These are phyloP conservation scores for Artibeus lituratus DNA, from an alignment of 2,797 vertebrate genomes.

Conservation along the genomic window DNA sequence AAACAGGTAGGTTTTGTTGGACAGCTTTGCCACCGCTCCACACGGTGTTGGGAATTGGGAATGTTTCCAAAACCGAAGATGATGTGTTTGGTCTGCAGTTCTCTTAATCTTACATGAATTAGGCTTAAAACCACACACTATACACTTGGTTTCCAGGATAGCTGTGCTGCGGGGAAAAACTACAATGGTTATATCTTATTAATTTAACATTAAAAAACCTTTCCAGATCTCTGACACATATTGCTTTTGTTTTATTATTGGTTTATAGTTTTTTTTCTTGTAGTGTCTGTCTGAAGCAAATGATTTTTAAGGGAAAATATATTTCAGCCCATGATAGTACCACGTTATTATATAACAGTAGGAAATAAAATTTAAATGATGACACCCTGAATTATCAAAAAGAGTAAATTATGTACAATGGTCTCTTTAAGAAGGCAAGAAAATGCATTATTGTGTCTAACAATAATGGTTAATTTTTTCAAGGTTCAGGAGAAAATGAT, in stretches of 20 bases:
- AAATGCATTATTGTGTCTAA: background rate
- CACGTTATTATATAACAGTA: background rate
- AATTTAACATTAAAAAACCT: background rate
- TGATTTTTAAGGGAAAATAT: conserved; percentile 7
- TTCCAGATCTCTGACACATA: background rate
- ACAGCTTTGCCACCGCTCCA: background rate
- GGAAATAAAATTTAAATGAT: conserved; percentile 5
- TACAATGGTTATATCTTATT: background rate
- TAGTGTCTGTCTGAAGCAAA: background rate
- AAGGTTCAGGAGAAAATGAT: background rate
- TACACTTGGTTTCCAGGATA: background rate
- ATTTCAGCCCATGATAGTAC: background rate
- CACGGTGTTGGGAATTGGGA: background rate
- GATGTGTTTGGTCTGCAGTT: background rate
- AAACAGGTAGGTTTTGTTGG: conserved; percentile 28
- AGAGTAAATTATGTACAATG: background rate
- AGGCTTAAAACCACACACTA: conserved; percentile 27
- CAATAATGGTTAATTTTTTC: background rate
- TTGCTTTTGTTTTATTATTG: background rate
- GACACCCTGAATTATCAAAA: background rate
- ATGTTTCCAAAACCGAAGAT: background rate
- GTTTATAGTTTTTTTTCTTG: background rate
- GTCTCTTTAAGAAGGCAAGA: background rate
- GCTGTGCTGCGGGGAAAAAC: background rate
- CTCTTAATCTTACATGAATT: conserved; percentile 35